Evolutionary conservation across 2,113 vertebrate species (phyloP).

Genomic region (Maccullochella peelii): DNA sequence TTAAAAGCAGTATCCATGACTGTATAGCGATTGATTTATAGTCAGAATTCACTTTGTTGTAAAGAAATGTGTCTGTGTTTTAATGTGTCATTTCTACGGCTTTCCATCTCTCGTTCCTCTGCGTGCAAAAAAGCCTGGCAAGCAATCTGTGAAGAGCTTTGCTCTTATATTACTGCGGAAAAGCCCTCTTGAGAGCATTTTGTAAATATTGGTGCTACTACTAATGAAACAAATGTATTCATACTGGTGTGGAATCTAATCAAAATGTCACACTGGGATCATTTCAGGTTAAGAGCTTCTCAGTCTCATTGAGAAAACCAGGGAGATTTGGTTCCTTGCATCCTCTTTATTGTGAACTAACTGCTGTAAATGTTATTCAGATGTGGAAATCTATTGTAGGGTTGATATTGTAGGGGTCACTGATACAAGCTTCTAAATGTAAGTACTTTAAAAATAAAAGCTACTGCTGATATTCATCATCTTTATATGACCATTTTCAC

Average conservation of each 20-base stretch:
- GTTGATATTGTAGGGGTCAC: neutral
- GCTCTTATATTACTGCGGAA: neutral
- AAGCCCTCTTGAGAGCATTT: slow-evolving; percentile 35
- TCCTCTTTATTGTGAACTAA: neutral
- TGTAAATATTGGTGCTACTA: slow-evolving; percentile 16
- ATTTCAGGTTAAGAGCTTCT: slow-evolving; percentile 44
- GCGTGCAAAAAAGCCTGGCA: neutral
- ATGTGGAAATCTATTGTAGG: neutral
- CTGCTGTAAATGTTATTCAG: slow-evolving; percentile 2
- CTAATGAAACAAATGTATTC: slow-evolving; percentile 55
- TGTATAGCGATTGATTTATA: neutral
- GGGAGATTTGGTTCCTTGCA: slow-evolving; percentile 1
- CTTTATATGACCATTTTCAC: neutral
- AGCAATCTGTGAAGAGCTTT: neutral
- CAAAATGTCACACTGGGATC: slow-evolving; percentile 46
- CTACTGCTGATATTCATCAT: neutral
- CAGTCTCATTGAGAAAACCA: slow-evolving; percentile 7
- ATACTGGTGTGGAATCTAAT: slow-evolving; percentile 51
- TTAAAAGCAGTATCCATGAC: neutral
- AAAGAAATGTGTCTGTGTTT: neutral
- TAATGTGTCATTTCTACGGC: neutral
- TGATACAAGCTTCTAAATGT: neutral
- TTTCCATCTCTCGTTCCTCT: neutral
- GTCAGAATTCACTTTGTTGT: neutral
- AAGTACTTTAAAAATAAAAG: slow-evolving; percentile 9